A percentile compares a stretch with the other conserved stretches of the same genome.
These are phyloP conservation scores for Iguana delicatissima DNA, from an alignment of 2,797 vertebrate genomes.

Conservation along the genomic window DNA sequence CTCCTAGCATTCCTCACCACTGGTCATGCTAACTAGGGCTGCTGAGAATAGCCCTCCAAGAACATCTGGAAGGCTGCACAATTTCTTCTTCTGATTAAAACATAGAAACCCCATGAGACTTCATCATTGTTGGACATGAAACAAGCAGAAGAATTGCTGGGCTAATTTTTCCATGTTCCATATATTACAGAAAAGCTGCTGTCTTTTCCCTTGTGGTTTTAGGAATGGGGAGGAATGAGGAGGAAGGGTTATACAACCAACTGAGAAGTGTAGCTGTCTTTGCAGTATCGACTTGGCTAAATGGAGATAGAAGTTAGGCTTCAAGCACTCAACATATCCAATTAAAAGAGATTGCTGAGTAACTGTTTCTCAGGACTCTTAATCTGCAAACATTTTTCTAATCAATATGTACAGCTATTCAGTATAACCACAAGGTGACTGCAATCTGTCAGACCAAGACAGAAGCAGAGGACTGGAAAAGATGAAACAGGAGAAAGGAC, in stretches of 20 bases:
- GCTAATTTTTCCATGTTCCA: neutral
- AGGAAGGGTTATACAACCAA: neutral
- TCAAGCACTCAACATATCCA: slow-evolving; percentile 63
- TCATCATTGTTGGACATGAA: neutral
- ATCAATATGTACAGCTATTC: slow-evolving; percentile 61
- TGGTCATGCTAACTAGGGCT: too few relatives aligned
- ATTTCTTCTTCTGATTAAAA: neutral
- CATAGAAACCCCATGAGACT: neutral
- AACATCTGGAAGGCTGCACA: too few relatives aligned
- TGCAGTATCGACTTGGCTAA: slow-evolving; percentile 65
- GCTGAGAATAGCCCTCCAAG: too few relatives aligned
- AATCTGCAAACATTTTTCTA: slow-evolving; percentile 68
- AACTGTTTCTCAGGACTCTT: slow-evolving; percentile 68
- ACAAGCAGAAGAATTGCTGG: neutral
- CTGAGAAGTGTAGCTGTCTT: slow-evolving; percentile 47
- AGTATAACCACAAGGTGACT: slow-evolving; percentile 66
- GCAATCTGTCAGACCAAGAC: slow-evolving; percentile 43
- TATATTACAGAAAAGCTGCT: neutral
- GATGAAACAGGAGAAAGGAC: slow-evolving; percentile 13
- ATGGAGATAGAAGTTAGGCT: slow-evolving; percentile 62
- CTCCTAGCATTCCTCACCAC: too few relatives aligned
- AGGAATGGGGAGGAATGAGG: too few relatives aligned
- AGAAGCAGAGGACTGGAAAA: slow-evolving; percentile 37
- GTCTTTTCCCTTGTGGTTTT: neutral
- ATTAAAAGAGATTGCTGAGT: slow-evolving; percentile 67